Percentiles rank a stretch among this genome's conserved stretches.
These are phyloP conservation scores for Scaptomyza parva DNA, from an alignment of 2,888 invertebrate genomes.

Conservation along the genomic window DNA sequence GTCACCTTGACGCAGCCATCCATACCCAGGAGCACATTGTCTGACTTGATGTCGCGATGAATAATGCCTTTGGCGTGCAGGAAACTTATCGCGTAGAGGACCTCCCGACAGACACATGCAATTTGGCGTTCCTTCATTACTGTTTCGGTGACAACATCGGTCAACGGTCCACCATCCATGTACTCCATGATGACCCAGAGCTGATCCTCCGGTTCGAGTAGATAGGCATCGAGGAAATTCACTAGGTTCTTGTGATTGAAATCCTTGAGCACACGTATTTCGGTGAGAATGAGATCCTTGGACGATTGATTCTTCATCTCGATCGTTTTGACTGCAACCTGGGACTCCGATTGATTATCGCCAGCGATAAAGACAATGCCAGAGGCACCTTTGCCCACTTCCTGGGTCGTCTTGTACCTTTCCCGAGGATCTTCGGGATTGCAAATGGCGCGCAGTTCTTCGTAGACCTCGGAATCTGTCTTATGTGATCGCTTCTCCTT, in stretches of 20 bases:
- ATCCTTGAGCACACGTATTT: constrained; percentile 95
- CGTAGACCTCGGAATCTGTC: constrained; percentile 87
- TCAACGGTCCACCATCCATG: constrained; percentile 96
- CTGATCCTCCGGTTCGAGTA: constrained; percentile 95
- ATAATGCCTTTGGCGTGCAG: constrained; percentile 95
- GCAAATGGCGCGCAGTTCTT: constrained; percentile 91
- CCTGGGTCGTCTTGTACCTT: constrained; percentile 92
- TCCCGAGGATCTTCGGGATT: constrained; percentile 92
- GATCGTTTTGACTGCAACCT: constrained; percentile 98
- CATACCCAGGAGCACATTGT: constrained; percentile 97
- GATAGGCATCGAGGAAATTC: constrained; percentile 96
- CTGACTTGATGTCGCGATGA: constrained; percentile 98
- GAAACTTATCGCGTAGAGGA: constrained; percentile 94
- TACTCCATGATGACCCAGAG: constrained; percentile 99
- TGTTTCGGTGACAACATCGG: constrained; percentile 98
- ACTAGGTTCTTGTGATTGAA: constrained; percentile 97
- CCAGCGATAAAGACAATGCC: constrained; percentile 96
- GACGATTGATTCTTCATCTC: constrained; percentile 97
- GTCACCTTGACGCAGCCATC: constrained; percentile 96
- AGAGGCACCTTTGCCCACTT: constrained; percentile 96
- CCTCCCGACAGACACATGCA: constrained; percentile 96
- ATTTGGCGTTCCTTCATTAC: constrained; percentile 99
- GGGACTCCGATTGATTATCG: constrained; percentile 89
- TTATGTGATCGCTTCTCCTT: constrained; percentile 84
- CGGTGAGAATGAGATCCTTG: constrained; percentile 97